Evolutionary conservation across 2,113 vertebrate genomes (phyloP), one percentile per base, ranked within the genome.

Genomic region (Corydoras sp.): DNA sequence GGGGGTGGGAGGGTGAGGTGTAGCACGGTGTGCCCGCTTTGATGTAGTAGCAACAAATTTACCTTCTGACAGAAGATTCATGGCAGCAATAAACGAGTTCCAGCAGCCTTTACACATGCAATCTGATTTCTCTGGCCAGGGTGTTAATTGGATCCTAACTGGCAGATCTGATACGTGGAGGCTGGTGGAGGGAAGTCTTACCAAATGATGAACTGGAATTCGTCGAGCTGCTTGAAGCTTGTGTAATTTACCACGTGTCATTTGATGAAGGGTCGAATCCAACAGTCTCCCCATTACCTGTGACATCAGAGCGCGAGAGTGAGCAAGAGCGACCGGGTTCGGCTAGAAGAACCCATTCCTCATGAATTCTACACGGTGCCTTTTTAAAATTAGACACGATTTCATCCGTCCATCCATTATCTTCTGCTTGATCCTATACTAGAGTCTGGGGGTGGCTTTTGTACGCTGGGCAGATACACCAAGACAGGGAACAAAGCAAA

Each of bases 131-230:
- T 95, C 92, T 91, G 94, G 93, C 96, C 93, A 92, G 93, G 93
- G 94, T 97, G 94, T 98, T 99, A 98, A 99, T 98, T 99, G 95
- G 94, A 97, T 97, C 93, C 95, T 98, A 98, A 97, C 96, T 94
- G 94, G 93, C 93, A 95, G 94, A 98, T 99, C 95, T 97, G 95
- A 94, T 99, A 97, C 91, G 90, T 90, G 92, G 89, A 90, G 94
- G 91, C 90, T 91, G 90, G 90, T 93, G 92, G 92, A 94, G 88
- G 87, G 90, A 92, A 93, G 89, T 92, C 91, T 94, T 95, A 96
- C 93, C 92, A 90, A 95, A 92, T 94, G 95, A 96, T 95, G 95
- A 98, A 96, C 95, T 96, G 90, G 95, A 98, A 98, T 97, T 96
- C 93, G 93, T 90, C 82, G 88, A 95, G 92, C 93, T 93, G 95